A percentile compares a stretch with the other conserved stretches of the same genome.
These are phyloP conservation scores for Euphonia xanthogaster DNA, from an alignment of 2,797 vertebrate genomes.

Conservation along the genomic window DNA sequence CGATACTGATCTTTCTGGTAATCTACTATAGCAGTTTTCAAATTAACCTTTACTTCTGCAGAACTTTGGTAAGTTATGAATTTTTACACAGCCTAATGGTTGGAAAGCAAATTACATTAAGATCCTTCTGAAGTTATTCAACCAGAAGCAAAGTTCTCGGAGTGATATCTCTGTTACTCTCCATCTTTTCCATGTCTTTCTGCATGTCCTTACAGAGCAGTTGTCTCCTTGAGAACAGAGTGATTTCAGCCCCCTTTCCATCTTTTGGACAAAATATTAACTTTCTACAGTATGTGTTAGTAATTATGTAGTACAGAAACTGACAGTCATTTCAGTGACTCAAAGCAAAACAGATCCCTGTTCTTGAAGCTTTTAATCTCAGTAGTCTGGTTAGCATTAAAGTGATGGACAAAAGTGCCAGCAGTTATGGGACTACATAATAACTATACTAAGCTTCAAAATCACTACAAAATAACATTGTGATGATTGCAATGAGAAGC, in stretches of 20 bases:
- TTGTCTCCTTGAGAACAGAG: background rate
- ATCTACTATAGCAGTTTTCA: background rate
- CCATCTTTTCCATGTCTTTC: background rate
- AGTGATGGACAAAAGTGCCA: background rate
- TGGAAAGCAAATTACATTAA: background rate
- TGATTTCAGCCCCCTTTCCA: background rate
- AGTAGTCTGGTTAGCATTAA: background rate
- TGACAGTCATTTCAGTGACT: background rate
- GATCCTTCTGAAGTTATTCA: background rate
- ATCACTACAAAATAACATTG: background rate
- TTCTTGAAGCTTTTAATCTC: background rate
- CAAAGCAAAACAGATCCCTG: background rate
- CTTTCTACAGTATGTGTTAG: background rate
- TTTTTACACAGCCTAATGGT: background rate
- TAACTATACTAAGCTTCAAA: background rate
- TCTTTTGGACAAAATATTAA: background rate
- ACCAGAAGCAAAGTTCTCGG: background rate
- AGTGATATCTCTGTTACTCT: background rate
- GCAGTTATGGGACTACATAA: background rate
- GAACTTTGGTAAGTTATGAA: background rate
- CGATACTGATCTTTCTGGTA: background rate
- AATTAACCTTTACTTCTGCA: background rate
- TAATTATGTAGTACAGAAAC: background rate
- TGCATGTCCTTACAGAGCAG: background rate
- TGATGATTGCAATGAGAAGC: background rate